phyloP scores from a whole-genome alignment of 2,113 vertebrate genomes.

The Dipodomys stephensi region DNA sequence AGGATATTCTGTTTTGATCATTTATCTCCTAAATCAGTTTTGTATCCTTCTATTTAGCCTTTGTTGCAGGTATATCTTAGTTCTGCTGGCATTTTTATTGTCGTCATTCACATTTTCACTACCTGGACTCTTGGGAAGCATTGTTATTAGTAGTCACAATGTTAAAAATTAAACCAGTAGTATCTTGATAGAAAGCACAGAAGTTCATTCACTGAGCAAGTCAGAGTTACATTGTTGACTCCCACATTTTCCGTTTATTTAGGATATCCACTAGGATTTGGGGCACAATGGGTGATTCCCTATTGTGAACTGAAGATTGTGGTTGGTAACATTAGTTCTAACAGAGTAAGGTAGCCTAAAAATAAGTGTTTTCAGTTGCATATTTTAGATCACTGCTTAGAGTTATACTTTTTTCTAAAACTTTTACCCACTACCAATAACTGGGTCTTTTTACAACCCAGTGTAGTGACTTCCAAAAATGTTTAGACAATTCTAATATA shows the following conservation, averaged over 20 bases:
- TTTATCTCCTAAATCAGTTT: neutral
- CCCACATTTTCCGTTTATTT: neutral
- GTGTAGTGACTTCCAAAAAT: neutral
- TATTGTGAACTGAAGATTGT: neutral
- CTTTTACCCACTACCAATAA: neutral
- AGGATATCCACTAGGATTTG: neutral
- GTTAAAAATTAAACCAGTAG: slow-evolving; percentile 26
- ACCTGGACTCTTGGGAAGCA: slow-evolving; percentile 5
- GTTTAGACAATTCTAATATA: neutral
- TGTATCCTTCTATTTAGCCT: neutral
- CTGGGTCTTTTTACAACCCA: neutral
- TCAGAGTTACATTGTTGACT: slow-evolving; percentile 22
- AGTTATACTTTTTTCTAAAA: neutral
- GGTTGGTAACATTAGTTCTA: neutral
- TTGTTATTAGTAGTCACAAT: neutral
- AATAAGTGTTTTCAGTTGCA: neutral
- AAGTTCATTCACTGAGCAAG: neutral
- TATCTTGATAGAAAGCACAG: neutral
- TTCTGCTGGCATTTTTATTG: neutral
- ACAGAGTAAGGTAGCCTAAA: neutral
- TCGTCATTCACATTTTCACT: slow-evolving; percentile 34
- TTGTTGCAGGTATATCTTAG: neutral
- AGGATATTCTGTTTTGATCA: neutral
- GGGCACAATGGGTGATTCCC: neutral
- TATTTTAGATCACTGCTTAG: neutral